These are phyloP conservation scores for Carassius carassius DNA, from an alignment of 2,113 vertebrate species.

Conservation along the genomic window DNA sequence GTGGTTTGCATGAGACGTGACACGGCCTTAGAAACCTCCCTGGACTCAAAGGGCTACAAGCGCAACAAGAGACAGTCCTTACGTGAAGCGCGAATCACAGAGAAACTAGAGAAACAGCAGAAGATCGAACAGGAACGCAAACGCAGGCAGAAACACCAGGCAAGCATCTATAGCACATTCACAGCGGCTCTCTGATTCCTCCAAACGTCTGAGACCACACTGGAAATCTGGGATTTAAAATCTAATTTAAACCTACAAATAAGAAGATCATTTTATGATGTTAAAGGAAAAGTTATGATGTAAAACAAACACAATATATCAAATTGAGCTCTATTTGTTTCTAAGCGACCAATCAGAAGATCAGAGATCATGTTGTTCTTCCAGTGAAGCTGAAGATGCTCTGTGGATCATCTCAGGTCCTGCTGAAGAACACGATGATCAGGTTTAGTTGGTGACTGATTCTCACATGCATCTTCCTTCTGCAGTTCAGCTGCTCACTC, in stretches of 20 bases:
- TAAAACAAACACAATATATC: background rate
- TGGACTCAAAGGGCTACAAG: constrained; percentile 96
- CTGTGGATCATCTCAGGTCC: background rate
- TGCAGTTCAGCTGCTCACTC: background rate
- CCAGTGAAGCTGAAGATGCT: background rate
- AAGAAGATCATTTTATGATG: background rate
- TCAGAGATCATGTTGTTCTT: background rate
- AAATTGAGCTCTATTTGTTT: background rate
- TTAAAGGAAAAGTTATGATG: background rate
- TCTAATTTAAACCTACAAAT: background rate
- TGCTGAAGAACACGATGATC: background rate
- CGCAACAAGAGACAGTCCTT: constrained; percentile 95
- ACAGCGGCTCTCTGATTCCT: background rate
- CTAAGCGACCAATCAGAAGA: background rate
- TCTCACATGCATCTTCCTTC: background rate
- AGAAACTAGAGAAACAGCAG: constrained; percentile 98
- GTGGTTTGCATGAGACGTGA: constrained; percentile 98
- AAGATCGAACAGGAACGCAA: constrained; percentile 98
- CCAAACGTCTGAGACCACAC: background rate
- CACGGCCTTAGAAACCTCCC: constrained; percentile 91
- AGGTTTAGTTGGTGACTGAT: background rate
- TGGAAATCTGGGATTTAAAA: background rate
- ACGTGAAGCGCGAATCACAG: constrained; percentile 93
- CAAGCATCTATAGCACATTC: constrained; percentile 49
- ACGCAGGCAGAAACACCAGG: constrained; percentile 97